Percentiles rank a stretch among this genome's conserved stretches.
Conservation (phyloP, 2,888 invertebrate genomes). For the Lissocephala sabroskyi region DNA sequence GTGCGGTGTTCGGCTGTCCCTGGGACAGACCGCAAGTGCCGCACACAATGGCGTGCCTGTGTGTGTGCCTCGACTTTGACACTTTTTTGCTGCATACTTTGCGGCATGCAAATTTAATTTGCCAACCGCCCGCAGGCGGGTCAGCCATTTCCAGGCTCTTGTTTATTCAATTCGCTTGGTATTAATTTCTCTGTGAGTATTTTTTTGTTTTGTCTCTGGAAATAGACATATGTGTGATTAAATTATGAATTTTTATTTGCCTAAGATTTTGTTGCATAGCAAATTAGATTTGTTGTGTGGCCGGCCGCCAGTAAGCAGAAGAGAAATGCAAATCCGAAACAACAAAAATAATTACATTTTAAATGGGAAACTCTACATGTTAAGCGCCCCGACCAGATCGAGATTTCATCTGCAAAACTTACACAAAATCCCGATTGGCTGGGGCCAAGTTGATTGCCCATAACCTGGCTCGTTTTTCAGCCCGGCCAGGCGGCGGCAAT, state of each 20-base stretch:
- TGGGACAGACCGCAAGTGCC: conserved; percentile 24
- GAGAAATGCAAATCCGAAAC: conserved; percentile 1
- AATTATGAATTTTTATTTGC: conserved; percentile 39
- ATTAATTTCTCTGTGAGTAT: too few relatives aligned
- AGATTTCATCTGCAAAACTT: background rate
- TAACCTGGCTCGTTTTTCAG: conserved; percentile 15
- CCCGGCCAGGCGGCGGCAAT: background rate
- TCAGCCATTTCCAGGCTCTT: background rate
- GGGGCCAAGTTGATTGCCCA: background rate
- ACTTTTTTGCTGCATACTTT: conserved; percentile 32
- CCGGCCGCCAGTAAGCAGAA: conserved; percentile 15
- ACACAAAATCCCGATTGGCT: background rate
- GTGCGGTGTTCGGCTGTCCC: conserved; percentile 5
- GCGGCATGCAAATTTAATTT: background rate
- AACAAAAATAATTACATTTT: conserved; percentile 54
- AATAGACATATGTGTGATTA: conserved; percentile 40
- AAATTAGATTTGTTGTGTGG: conserved; percentile 12
- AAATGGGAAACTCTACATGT: conserved; percentile 23
- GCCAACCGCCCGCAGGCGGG: too few relatives aligned
- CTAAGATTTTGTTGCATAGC: conserved; percentile 29
- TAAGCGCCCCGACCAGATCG: too few relatives aligned
- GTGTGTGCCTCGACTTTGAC: conserved; percentile 54
- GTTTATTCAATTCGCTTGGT: conserved; percentile 48
- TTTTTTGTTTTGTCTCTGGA: conserved; percentile 10
- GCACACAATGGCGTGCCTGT: conserved; percentile 61